Evolutionary conservation across 2,888 invertebrate species (phyloP), one percentile per base, ranked within the genome.

Genomic region (Gymnocheta viridis): DNA sequence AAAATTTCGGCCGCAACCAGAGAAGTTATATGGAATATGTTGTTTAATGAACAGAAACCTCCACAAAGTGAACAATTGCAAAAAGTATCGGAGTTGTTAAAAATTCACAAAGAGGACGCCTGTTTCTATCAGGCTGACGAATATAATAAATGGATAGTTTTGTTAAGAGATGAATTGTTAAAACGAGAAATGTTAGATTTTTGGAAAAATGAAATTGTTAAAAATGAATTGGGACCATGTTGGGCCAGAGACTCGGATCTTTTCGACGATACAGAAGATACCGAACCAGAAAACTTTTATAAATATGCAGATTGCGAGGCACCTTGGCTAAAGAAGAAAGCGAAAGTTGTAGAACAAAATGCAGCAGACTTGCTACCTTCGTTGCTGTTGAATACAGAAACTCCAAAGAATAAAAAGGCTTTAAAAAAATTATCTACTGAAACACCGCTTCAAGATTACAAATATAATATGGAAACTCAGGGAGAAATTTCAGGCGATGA

Each of bases 81-180:
- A 19, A 84, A 73, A 19, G 90, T 90, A 0, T 77, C 85, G 2
- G 88, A 89, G 0, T 72, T 91, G 10, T 69, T 91, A 4, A 83
- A 86, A 14, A 86, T 86, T 29, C 87, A 89, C 70, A 90, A 89
- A 35, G 94, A 94, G 4, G 90, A 92, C 80, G 90, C 92, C 0
- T 87, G 90, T 72, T 90, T 89, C 62, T 88, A 88, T 67, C 87
- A 86, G 9, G 90, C 92, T 0, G 88, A 86, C 85, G 86, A 85
- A 0, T 92, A 89, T 62, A 91, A 91, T 44, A 88, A 88, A 4
- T 92, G 92, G 92, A 90, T 92, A 82, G 85, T 88, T 0, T 86
- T 82, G 19, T 85, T 92, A 3, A 91, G 90, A 29, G 87, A 89
- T 51, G 89, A 89, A 58, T 73, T 91, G n/a, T 80, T 92, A 1